phyloP scores from a whole-genome alignment of 2,113 vertebrate genomes.

The Lycocorax pyrrhopterus region DNA sequence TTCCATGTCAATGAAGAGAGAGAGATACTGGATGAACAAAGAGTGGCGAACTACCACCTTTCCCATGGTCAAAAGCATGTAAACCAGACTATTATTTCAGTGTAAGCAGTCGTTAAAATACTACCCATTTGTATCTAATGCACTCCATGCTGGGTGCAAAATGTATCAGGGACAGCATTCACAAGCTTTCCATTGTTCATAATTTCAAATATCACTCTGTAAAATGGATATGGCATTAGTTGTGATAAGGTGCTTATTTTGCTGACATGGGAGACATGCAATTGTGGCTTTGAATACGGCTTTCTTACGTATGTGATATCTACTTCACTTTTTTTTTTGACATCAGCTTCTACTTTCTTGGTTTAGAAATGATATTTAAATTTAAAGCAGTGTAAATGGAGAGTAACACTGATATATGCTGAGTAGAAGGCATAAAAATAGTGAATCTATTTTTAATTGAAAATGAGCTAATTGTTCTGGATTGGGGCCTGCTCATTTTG shows the following conservation, averaged over 20 bases:
- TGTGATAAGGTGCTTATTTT: slow-evolving; percentile 20
- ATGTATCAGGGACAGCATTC: not conserved
- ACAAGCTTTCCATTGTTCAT: not conserved
- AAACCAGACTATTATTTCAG: not conserved
- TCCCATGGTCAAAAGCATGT: not conserved
- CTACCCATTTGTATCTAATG: not conserved
- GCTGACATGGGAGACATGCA: not conserved
- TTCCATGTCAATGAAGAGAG: not conserved
- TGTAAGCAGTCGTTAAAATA: not conserved
- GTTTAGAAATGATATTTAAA: not conserved
- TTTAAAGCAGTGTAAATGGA: not conserved
- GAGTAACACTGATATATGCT: not conserved
- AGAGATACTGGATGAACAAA: not conserved
- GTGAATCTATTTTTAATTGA: not conserved
- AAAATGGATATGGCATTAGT: slow-evolving; percentile 1
- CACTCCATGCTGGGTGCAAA: not conserved
- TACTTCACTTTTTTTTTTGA: not conserved
- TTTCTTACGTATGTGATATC: slow-evolving; percentile 4
- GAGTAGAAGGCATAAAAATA: not conserved
- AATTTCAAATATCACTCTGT: slow-evolving; percentile 13
- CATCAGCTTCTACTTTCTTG: not conserved
- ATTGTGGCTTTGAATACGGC: slow-evolving; percentile 23
- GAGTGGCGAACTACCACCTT: not conserved
- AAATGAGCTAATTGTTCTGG: not conserved
- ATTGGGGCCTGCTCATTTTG: not conserved